phyloP scores from a whole-genome alignment of 2,797 vertebrate genomes.

The Ficedula albicollis region DNA sequence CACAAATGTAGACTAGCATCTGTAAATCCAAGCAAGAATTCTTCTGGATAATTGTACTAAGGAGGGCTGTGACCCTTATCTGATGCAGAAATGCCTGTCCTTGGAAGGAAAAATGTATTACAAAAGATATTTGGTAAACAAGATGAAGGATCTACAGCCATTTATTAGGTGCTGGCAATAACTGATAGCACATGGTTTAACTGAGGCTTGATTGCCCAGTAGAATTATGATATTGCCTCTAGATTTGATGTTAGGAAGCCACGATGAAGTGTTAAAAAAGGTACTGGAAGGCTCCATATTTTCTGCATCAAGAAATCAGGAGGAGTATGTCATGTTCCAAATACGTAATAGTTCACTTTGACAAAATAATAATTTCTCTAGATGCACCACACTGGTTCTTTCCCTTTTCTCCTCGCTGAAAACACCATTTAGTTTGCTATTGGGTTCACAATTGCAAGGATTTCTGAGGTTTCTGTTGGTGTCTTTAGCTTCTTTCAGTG shows the following conservation, averaged over 20 bases:
- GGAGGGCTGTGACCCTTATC: not conserved
- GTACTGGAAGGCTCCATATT: not conserved
- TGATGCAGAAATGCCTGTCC: not conserved
- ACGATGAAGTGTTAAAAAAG: accelerated
- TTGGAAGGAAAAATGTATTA: not conserved
- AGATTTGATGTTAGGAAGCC: not conserved
- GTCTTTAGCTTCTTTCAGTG: not conserved
- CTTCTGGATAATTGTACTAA: not conserved
- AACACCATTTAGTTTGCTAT: not conserved
- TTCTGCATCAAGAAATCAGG: not conserved
- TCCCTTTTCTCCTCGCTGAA: not conserved
- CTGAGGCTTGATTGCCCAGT: not conserved
- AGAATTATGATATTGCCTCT: not conserved
- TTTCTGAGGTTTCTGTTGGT: not conserved
- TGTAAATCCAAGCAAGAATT: not conserved
- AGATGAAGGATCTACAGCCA: not conserved
- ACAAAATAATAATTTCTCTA: not conserved
- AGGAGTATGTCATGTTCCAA: not conserved
- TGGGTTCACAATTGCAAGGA: not conserved
- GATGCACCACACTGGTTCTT: not conserved
- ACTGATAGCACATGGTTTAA: not conserved
- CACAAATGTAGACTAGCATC: not conserved
- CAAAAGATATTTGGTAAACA: not conserved
- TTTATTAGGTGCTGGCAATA: not conserved
- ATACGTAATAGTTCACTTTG: not conserved